Evolutionary conservation across 2,888 invertebrate genomes (phyloP), one percentile per base, ranked within the genome.

Genomic region (Nemotelus pantherinus): DNA sequence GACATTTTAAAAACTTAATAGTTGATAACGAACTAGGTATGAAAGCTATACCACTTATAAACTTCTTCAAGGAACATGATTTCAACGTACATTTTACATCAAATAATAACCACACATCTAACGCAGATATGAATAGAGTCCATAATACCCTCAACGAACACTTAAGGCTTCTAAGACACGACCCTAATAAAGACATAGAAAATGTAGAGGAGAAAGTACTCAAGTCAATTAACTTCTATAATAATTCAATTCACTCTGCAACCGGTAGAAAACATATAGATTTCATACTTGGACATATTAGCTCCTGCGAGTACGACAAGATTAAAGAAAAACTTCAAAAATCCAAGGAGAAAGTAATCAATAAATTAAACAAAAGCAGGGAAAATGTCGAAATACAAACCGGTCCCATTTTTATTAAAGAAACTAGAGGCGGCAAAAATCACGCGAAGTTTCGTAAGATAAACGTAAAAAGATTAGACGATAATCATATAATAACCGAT

Each of bases 401-500:
- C 4, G 65, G 65, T 9, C 43, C 43, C 9, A 43, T 44, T 45
- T 65, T 65, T n/a, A 65, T 65, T 41, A 65, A 65, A 43, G 65
- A 65, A 65, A 43, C 43, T 65, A 43, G 65, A 65, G 65, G 65
- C 6, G 65, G 65, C 9, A 65, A 65, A 43, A 65, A 65, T 65
- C 65, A 65, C 25, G 41, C 41, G 5, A 65, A 2, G n/a, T 65
- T 2, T 65, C 6, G 65, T 1, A 65, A 65, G 43, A 65, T 65
- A 1, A 45, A 65, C 44, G 47, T 45, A 65, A 25, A 65, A 43
- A 7, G 43, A 45, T 7, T 65, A 65, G 65, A 65, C 2, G 65
- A 65, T 10, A 45, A 65, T 7, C 65, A 65, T 43, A 43, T 65
- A 43, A 43, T 45, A 5, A 65, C 43, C 9, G 43, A 43, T 45